Percentiles rank a stretch among this genome's conserved stretches.
Evolutionary conservation across 2,113 vertebrate species (phyloP).

Genomic region (human): GRCh38 chr6:68102001-68102500

Average conservation of each 20-base stretch:
- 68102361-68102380: neutral
- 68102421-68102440: neutral
- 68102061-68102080: neutral
- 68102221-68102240: neutral
- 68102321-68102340: neutral
- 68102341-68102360: slow-evolving; percentile 36
- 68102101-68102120: neutral
- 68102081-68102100: neutral
- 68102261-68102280: slow-evolving; percentile 2
- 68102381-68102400: slow-evolving; percentile 36
- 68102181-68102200: neutral
- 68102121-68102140: neutral
- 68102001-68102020: neutral
- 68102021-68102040: neutral
- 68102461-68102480: neutral
- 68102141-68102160: neutral
- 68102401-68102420: neutral
- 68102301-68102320: slow-evolving; percentile 20
- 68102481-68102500: slow-evolving; percentile 20
- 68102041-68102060: neutral
- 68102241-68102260: neutral
- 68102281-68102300: slow-evolving; percentile 39
- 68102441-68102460: slow-evolving; percentile 35
- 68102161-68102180: neutral
- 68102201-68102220: neutral